These are phyloP conservation scores for Tipula unca DNA, from an alignment of 2,888 invertebrate genomes.

Conservation along the genomic window DNA sequence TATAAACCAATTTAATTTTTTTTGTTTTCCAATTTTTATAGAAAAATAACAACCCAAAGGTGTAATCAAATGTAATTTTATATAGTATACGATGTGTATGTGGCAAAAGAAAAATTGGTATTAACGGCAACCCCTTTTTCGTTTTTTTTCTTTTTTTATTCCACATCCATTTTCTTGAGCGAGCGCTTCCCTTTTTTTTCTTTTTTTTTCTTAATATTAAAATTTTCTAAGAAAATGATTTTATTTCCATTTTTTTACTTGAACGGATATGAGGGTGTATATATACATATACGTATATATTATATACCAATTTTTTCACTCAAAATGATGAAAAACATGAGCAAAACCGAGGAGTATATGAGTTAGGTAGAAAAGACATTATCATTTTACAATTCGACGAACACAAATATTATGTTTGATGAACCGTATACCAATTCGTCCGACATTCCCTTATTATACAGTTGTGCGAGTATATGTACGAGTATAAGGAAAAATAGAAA, in stretches of 20 bases:
- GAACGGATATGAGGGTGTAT: background rate
- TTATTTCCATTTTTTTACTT: constrained; percentile 10
- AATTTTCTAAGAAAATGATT: background rate
- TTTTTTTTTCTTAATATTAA: background rate
- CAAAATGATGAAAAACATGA: constrained; percentile 14
- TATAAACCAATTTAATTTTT: constrained; percentile 15
- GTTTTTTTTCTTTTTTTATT: background rate
- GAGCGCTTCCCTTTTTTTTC: background rate
- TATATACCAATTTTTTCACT: background rate
- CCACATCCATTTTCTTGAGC: background rate
- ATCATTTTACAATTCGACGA: constrained; percentile 27
- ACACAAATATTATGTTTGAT: constrained; percentile 27
- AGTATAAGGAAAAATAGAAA: background rate
- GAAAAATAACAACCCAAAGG: constrained; percentile 26
- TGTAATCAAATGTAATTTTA: constrained; percentile 26
- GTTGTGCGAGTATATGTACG: background rate
- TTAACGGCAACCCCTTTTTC: constrained; percentile 20
- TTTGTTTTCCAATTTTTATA: constrained; percentile 20
- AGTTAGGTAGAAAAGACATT: constrained; percentile 23
- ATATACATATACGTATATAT: background rate
- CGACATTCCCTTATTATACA: constrained; percentile 25
- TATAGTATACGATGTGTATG: constrained; percentile 21
- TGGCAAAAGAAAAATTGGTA: constrained; percentile 14
- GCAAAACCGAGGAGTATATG: background rate
- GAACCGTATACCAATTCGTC: constrained; percentile 28